phyloP scores from a whole-genome alignment of 1,140 invertebrate genomes.

The Lordiphosa stackelbergi region DNA sequence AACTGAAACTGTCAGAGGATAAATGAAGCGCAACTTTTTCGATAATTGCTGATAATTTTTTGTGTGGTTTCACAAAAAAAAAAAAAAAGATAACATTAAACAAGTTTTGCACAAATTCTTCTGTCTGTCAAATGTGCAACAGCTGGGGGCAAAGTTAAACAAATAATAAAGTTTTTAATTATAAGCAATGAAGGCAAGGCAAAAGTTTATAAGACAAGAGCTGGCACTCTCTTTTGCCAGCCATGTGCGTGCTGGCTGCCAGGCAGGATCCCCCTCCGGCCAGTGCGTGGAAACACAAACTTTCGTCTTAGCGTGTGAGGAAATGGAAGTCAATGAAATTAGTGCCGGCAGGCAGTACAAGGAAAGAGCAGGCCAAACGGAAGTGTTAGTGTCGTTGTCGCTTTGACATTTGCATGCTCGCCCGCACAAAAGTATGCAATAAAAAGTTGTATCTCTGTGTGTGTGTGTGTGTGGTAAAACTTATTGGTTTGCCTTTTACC shows the following conservation, averaged over 20 bases:
- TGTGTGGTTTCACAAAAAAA: conserved; percentile 17
- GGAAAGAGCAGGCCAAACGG: conserved; percentile 23
- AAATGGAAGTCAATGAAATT: conserved; percentile 67
- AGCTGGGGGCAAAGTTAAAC: conserved; percentile 69
- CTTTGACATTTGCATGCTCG: conserved; percentile 62
- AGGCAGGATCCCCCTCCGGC: conserved; percentile 2
- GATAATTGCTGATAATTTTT: conserved; percentile 69
- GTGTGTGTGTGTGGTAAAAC: conserved; percentile 21
- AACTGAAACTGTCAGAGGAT: conserved; percentile 33
- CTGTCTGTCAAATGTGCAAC: conserved; percentile 61
- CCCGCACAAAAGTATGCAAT: conserved; percentile 30
- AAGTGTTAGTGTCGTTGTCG: conserved; percentile 53
- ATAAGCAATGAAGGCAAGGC: conserved; percentile 61
- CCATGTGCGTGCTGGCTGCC: conserved; percentile 7
- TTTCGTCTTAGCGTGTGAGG: conserved; percentile 11
- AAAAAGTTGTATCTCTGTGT: conserved; percentile 34
- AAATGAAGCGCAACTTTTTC: conserved; percentile 60
- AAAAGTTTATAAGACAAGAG: conserved; percentile 48
- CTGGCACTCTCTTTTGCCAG: neutral
- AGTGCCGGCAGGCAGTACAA: conserved; percentile 38
- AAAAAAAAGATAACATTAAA: conserved; percentile 6
- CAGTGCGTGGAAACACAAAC: conserved; percentile 24
- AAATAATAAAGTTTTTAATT: conserved; percentile 76
- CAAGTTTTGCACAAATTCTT: conserved; percentile 2
- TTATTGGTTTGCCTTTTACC: conserved; percentile 36